These are phyloP conservation scores for Epizoanthus rinbou DNA, from an alignment of 92 coral and sea anemone species.

Conservation along the genomic window DNA sequence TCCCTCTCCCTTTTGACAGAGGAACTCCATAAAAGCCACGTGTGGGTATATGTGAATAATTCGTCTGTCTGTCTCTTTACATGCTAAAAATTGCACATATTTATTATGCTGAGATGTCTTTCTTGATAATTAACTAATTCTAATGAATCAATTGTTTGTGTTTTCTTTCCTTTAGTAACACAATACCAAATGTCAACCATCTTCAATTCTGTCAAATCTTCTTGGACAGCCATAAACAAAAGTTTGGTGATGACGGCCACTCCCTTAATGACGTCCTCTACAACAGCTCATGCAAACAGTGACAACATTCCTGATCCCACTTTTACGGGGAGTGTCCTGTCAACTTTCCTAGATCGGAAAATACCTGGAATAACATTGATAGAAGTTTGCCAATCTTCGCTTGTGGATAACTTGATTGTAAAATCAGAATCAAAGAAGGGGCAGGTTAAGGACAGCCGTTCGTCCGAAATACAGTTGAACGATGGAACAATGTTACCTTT, in stretches of 20 bases:
- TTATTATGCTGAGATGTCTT: too few species aligned
- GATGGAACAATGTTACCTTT: neutral
- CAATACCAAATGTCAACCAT: neutral
- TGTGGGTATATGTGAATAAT: too few species aligned
- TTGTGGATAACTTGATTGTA: too few species aligned
- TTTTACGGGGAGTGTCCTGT: too few species aligned
- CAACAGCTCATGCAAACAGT: neutral
- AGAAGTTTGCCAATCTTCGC: neutral
- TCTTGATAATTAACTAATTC: too few species aligned
- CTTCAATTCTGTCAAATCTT: constrained; percentile 1
- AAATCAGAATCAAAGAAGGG: neutral
- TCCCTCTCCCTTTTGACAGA: too few species aligned
- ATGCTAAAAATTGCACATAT: too few species aligned
- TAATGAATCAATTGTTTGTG: too few species aligned
- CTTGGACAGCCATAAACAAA: neutral
- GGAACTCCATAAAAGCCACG: too few species aligned
- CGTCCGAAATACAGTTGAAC: neutral
- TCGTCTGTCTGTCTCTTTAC: too few species aligned
- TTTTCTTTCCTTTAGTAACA: neutral
- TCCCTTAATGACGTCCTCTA: neutral
- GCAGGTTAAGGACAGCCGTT: too few species aligned
- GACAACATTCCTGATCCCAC: neutral
- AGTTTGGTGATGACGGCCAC: neutral
- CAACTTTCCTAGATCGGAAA: neutral
- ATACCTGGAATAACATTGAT: neutral